Evolutionary conservation across 2,113 vertebrate species (phyloP).

Genomic region (Proteles cristata): DNA sequence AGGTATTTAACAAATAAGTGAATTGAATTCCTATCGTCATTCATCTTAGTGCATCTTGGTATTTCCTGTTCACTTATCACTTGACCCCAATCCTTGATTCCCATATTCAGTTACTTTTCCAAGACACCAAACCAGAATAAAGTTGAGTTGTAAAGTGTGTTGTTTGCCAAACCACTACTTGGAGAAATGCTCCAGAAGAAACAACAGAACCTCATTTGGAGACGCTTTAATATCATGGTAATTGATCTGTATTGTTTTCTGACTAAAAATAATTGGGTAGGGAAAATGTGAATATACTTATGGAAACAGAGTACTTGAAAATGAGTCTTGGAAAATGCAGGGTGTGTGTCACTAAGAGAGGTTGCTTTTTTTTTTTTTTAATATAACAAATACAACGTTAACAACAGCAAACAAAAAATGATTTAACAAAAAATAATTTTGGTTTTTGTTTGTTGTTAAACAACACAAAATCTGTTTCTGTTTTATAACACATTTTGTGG

Average conservation of each 20-base stretch:
- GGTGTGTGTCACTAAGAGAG: not conserved
- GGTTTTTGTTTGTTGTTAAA: not conserved
- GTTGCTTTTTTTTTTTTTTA: not conserved
- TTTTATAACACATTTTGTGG: not conserved
- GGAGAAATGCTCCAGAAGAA: not conserved
- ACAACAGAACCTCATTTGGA: not conserved
- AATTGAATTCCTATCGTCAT: not conserved
- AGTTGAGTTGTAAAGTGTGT: not conserved
- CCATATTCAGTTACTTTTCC: not conserved
- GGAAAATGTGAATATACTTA: not conserved
- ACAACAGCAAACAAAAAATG: too few relatives aligned
- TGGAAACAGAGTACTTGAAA: not conserved
- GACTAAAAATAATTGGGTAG: not conserved
- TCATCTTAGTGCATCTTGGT: not conserved
- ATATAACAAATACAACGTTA: not conserved
- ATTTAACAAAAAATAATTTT: too few relatives aligned
- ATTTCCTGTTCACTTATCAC: not conserved
- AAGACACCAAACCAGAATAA: not conserved
- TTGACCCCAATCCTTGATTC: not conserved
- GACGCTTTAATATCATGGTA: not conserved
- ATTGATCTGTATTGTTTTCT: constrained; percentile 1
- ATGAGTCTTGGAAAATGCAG: not conserved
- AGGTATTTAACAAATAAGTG: not conserved
- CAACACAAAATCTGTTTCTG: not conserved
- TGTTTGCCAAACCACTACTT: not conserved